Evolutionary conservation across 2,797 vertebrate genomes (phyloP).

Genomic region (Setipinna tenuifilis): DNA sequence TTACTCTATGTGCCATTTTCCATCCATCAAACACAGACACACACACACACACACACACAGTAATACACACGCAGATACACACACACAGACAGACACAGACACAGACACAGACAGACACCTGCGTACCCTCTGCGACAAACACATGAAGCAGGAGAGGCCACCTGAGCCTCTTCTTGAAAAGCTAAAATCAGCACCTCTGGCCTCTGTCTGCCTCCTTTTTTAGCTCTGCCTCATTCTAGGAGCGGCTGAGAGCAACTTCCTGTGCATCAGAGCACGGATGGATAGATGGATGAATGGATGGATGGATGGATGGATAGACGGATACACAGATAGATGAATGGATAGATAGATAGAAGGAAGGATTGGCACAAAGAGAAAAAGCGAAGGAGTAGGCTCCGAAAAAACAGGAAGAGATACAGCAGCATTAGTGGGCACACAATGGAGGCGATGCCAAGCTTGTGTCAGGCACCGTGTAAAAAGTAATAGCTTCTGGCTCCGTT

Average conservation of each 20-base stretch:
- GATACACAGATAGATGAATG: too few relatives aligned
- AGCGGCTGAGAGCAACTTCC: not conserved
- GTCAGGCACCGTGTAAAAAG: not conserved
- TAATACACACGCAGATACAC: not conserved
- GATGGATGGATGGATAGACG: too few relatives aligned
- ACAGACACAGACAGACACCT: not conserved
- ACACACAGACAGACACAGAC: not conserved
- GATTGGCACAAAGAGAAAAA: not conserved
- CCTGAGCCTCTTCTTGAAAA: conserved; percentile 22
- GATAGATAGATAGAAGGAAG: not conserved
- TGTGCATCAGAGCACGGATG: not conserved
- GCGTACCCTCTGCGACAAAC: not conserved
- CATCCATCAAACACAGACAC: not conserved
- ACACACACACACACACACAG: not conserved
- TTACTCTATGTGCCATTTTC: too few relatives aligned
- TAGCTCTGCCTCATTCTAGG: not conserved
- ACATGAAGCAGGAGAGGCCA: not conserved
- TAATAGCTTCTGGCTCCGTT: not conserved
- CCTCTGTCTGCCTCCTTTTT: not conserved
- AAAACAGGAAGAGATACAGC: not conserved
- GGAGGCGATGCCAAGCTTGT: not conserved
- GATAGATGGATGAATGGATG: too few relatives aligned
- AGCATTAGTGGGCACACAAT: not conserved
- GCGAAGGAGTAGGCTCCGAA: not conserved
- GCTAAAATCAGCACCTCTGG: not conserved